Evolutionary conservation across 2,888 invertebrate genomes (phyloP).

Genomic region (Atethmia centrago): DNA sequence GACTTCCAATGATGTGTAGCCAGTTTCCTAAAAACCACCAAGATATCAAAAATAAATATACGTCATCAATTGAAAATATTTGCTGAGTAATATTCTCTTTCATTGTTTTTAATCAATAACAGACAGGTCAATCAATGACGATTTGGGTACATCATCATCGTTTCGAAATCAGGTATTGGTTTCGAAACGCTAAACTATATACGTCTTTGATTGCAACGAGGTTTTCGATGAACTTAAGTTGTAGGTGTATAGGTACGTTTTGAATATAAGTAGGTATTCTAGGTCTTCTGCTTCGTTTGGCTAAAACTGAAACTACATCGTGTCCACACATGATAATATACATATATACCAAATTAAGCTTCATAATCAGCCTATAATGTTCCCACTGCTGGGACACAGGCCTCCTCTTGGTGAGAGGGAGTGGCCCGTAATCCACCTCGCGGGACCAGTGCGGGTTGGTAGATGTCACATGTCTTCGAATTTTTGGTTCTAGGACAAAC

Average conservation of each 20-base stretch:
- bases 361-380: too few species aligned
- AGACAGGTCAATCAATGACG: constrained; percentile 1
- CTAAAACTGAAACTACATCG: not conserved
- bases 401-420: too few species aligned
- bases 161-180: constrained; percentile 14
- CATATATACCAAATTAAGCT: not conserved
- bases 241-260: not conserved
- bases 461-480: too few species aligned
- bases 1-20: constrained; percentile 85
- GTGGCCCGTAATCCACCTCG: too few species aligned
- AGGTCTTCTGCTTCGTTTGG: not conserved
- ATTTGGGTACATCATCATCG: constrained; percentile 17
- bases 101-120: constrained; percentile 13
- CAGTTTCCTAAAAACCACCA: constrained; percentile 83
- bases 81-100: constrained; percentile 14
- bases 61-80: not conserved
- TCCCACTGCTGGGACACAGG: too few species aligned
- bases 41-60: not conserved
- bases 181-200: constrained; percentile 14
- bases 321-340: not conserved
- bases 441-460: too few species aligned
- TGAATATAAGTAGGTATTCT: not conserved
- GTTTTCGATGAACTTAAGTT: not conserved
- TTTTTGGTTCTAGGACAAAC: too few species aligned
- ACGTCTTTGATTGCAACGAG: not conserved